phyloP scores from a whole-genome alignment of 2,113 vertebrate genomes.

The Pontoporia blainvillei region DNA sequence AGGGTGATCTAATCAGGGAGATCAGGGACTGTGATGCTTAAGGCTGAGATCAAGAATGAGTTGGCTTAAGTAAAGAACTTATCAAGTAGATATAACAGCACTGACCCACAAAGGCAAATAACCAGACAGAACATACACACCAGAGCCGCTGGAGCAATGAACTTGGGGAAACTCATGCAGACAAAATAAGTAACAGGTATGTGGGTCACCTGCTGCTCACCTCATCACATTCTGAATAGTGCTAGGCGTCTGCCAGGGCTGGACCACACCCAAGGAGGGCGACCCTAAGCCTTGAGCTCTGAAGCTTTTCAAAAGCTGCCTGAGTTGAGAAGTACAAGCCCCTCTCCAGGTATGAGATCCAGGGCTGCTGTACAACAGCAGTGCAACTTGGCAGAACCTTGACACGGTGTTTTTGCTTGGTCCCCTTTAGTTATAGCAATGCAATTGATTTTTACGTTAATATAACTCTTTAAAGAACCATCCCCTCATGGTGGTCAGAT shows the following conservation, averaged over 20 bases:
- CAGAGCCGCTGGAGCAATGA: neutral
- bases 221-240: neutral
- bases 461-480: neutral
- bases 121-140: neutral
- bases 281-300: neutral
- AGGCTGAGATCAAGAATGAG: neutral
- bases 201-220: too few species aligned
- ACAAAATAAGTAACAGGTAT: too few species aligned
- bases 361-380: neutral
- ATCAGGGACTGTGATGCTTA: neutral
- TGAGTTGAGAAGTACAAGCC: neutral
- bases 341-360: neutral
- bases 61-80: neutral
- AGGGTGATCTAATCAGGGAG: neutral
- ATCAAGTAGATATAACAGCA: neutral
- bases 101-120: neutral
- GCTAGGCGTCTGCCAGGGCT: neutral
- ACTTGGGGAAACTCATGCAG: neutral
- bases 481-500: neutral
- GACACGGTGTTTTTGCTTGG: neutral
- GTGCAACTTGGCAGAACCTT: neutral
- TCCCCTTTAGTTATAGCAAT: neutral
- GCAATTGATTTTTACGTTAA: neutral
- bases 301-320: neutral
- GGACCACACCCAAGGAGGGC: rapidly evolving